Conservation (phyloP, 2,888 invertebrate species). For the Sialis fuliginosa region DNA sequence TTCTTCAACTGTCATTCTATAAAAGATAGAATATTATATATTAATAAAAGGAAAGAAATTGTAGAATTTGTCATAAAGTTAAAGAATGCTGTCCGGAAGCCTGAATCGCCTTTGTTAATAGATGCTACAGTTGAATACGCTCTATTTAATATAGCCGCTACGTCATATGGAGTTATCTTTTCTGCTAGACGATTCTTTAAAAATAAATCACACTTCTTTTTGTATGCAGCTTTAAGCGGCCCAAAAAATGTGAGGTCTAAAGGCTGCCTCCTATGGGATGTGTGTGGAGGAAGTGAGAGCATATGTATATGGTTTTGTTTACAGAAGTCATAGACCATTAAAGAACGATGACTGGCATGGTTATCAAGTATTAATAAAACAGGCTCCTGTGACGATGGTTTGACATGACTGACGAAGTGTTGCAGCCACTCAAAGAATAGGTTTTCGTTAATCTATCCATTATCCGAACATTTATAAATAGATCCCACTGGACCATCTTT, state of each 20-base stretch:
- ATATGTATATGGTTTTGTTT: constrained; percentile 11
- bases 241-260: constrained; percentile 14
- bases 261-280: constrained; percentile 13
- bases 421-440: constrained; percentile 12
- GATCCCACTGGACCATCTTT: constrained; percentile 22
- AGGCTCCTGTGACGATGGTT: constrained; percentile 11
- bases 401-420: constrained; percentile 12
- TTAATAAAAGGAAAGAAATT: no score
- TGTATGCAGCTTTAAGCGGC: constrained; percentile 15
- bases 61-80: no score
- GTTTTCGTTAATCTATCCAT: constrained; percentile 14
- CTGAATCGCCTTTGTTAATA: constrained; percentile 16
- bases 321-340: constrained; percentile 13
- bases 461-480: constrained; percentile 14
- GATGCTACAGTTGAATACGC: constrained; percentile 12
- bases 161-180: constrained; percentile 16
- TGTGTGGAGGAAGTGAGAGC: constrained; percentile 13
- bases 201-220: constrained; percentile 15
- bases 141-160: constrained; percentile 14
- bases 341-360: constrained; percentile 8
- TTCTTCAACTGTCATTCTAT: no score
- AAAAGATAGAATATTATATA: no score
- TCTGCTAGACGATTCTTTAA: constrained; percentile 14
- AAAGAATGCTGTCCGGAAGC: constrained; percentile 17
- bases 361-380: constrained; percentile 17